Base-by-base conservation (phyloP, 2,797 vertebrate genomes). In the Sebastes iracundus region DNA sequence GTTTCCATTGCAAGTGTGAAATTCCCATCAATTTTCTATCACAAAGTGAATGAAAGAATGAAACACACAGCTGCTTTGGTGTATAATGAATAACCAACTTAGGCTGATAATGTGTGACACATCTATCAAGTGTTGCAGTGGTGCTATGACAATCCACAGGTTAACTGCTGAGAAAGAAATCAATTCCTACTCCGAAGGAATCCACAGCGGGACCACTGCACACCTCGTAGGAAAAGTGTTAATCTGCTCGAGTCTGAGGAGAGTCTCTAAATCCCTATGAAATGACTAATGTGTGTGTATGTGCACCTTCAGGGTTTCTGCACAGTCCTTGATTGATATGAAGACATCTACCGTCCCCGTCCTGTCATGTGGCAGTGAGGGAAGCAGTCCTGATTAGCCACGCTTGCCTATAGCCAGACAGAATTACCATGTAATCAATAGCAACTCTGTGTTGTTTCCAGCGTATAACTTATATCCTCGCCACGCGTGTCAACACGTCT, bases 361-460 rank as follows among this genome's bases (percentile, higher is more conserved):
- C 60, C 53, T 58, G 60, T 85, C 78, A 69, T 68, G 85, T 30
- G 61, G 58, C 53, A 60, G 82, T n/a, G 67, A 76, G 52, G 9
- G 42, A 49, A 73, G 77, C 52, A 22, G 76, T 63, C 81, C 61
- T 61, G 67, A 86, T 89, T 84, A 84, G 79, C 52, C 49, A 72
- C 10, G 33, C 71, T 82, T 52, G 42, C 23, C 30, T 85, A 62
- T 66, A 74, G 52, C 28, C 55, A 61, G 71, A 75, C 83, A 64
- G 75, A 77, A 64, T 89, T 86, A 87, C 88, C 64, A 33, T 65
- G 82, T 79, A 88, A 89, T 91, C 84, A 82, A 86, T 89, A 85
- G 76, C 33, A 23, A 32, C 76, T 35, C 76, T 80, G 81, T 80
- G 60, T 38, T 33, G 63, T 55, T 76, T 71, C 72, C 77, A 79